Conservation (phyloP, 2,888 invertebrate species). For the Lepetodrilus schrolli region DNA sequence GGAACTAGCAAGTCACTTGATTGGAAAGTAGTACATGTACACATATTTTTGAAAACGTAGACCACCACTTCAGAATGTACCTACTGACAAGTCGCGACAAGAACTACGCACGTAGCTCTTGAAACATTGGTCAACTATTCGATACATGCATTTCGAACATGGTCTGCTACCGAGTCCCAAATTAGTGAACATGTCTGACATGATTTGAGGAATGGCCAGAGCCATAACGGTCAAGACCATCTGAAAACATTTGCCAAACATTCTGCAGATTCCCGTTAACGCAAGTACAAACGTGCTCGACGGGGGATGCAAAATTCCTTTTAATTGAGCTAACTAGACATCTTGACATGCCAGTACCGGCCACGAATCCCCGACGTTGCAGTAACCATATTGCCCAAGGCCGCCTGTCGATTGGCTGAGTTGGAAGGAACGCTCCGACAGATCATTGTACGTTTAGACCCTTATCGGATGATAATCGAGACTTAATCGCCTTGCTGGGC, state of each 20-base stretch:
- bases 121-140: no score
- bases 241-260: neutral
- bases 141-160: no score
- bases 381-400: slow-evolving; percentile 23
- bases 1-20: no score
- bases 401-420: neutral
- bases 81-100: no score
- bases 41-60: no score
- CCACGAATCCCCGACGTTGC: neutral
- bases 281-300: neutral
- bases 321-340: slow-evolving; percentile 24
- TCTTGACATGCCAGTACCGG: neutral
- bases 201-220: no score
- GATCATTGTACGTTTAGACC: slow-evolving; percentile 11
- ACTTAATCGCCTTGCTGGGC: slow-evolving; percentile 1
- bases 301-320: neutral
- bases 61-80: no score
- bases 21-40: no score
- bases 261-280: neutral
- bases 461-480: slow-evolving; percentile 14
- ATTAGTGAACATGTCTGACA: no score
- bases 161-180: no score
- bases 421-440: neutral
- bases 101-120: no score
- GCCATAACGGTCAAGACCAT: no score